phyloP scores from a whole-genome alignment of 2,888 invertebrate genomes.

The Cremastobaeus sp. region DNA sequence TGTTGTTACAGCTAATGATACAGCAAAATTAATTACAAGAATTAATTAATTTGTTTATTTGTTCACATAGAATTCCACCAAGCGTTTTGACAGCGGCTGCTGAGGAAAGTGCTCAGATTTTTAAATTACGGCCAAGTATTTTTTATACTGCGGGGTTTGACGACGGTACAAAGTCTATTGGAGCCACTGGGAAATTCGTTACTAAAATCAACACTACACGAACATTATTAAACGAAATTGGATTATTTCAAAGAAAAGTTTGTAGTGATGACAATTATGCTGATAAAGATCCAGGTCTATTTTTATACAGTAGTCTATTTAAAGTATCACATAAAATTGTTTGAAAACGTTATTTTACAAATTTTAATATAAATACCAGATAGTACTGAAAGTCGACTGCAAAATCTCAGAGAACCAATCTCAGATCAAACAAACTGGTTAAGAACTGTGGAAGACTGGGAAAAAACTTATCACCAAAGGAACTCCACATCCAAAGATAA shows the following conservation, averaged over 20 bases:
- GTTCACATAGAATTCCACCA: background rate
- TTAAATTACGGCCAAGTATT: background rate
- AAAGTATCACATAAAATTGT: background rate
- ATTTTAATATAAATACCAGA: no score
- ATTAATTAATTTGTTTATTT: no score
- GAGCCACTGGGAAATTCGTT: slow-evolving; percentile 4
- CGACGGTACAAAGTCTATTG: background rate
- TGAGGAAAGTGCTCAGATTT: background rate
- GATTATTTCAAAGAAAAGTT: no score
- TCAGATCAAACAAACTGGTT: background rate
- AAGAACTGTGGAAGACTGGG: slow-evolving; percentile 5
- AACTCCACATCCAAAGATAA: background rate
- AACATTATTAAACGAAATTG: background rate
- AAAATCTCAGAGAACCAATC: no score
- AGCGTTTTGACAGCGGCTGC: background rate
- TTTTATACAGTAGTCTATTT: slow-evolving; percentile 4
- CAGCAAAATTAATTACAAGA: no score
- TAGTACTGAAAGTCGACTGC: no score
- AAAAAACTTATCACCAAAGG: slow-evolving; percentile 5
- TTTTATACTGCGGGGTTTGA: slow-evolving; percentile 6
- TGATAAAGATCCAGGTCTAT: no score
- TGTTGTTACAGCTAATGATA: no score
- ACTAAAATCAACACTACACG: slow-evolving; percentile 1
- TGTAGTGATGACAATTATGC: no score
- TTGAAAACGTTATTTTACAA: no score